Base-by-base conservation (phyloP, 2,888 invertebrate species). In the Amphimallon solstitiale region DNA sequence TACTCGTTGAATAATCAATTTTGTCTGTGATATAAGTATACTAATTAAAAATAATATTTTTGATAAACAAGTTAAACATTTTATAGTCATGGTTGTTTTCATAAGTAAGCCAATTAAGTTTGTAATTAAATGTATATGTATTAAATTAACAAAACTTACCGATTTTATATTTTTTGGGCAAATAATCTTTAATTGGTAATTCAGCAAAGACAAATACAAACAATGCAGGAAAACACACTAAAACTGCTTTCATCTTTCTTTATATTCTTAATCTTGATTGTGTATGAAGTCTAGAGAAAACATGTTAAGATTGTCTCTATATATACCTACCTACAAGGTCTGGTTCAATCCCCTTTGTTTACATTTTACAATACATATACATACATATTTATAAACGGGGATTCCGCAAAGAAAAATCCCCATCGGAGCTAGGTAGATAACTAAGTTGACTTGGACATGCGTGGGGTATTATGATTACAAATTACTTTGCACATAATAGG, bases 131-230 rank as follows among this genome's bases (percentile, higher is more conserved):
- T 46, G 48, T 34, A 29, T n/a, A 35, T n/a, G 34, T 51, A 15
- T 3, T 40, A 19, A n/a, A 38, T 19, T 21, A 56, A 40, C 19
- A 40, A 21, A 21, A 56, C 56, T 40, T 56, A 56, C 56, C 15
- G 19, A 56, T 40, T 21, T 43, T 56, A 21, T 51, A 51, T 0
- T 51, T 35, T 17, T 9, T 15, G 6, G 51, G 51, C 17, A 51
- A 17, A 35, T 14, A 17, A 9, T 51, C 35, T 51, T 35, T 51
- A 14, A 35, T n/a, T 35, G 15, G 14, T 35, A 35, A 14, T 7
- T 17, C 7, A 34, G 34, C 17, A 9, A 51, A 9, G 14, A 10
- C 15, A 7, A 35, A 34, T 7, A 12, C 17, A 15, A 34, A 51
- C 34, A 51, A 17, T 10, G 15, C 10, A 15, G 35, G 10, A 9